Evolutionary conservation across 2,888 invertebrate species (phyloP).

Genomic region (Myopa testacea): DNA sequence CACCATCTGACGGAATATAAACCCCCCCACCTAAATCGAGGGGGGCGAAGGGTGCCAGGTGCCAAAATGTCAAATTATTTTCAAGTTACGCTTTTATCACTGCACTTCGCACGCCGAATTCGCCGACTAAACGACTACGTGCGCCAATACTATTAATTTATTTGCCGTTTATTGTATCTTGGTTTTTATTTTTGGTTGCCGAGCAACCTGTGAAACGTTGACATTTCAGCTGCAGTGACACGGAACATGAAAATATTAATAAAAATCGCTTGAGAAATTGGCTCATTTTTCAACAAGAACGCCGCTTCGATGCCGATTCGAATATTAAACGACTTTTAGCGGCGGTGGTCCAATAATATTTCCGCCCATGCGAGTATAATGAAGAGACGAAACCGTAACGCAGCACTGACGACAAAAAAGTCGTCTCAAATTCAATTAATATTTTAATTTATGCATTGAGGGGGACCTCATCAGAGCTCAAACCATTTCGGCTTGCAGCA

Average conservation of each 20-base stretch:
- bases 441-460: conserved; percentile 2
- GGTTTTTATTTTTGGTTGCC: neutral
- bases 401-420: too few relatives aligned
- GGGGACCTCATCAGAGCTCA: neutral
- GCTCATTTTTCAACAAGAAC: neutral
- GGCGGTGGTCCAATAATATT: neutral
- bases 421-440: neutral
- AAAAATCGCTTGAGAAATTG: neutral
- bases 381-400: neutral
- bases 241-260: neutral
- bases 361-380: neutral
- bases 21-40: neutral
- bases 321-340: neutral
- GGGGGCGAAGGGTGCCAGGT: neutral
- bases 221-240: neutral
- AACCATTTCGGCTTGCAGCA: neutral
- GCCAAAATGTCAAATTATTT: neutral
- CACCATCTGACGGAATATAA: conserved; percentile 8
- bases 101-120: neutral
- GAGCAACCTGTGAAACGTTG: neutral
- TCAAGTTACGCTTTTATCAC: neutral
- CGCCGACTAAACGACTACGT: conserved; percentile 1
- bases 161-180: neutral
- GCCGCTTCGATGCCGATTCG: neutral
- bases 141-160: neutral